Base-by-base conservation (phyloP, 2,113 vertebrate genomes). In the Brachypodius melanocephalos region DNA sequence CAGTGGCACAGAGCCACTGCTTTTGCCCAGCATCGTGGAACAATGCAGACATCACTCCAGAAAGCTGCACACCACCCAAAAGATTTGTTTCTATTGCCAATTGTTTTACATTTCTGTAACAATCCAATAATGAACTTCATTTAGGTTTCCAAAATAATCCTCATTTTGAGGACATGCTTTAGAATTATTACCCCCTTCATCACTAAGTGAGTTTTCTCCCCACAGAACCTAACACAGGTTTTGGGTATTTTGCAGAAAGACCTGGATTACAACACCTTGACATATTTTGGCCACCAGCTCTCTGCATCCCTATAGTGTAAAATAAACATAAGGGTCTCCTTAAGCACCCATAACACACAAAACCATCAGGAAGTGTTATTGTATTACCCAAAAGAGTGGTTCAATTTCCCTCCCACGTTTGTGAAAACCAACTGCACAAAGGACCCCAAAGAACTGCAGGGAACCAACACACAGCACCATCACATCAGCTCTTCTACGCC, bases 1-100 rank as follows among this genome's bases (percentile, higher is more conserved):
- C 61, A 32, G 38, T 38, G 38, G 26, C 8, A 2, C 6, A 58
- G n/a, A 49, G 18, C 51, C 46, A 8, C 31, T n/a, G 75, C 29
- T 61, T 48, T 43, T 34, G 22, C 58, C 6, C 0, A 28, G 45
- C 18, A 17, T 1, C 25, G 43, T 63, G 34, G 34, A 91, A 36
- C 68, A 19, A 42, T 0, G 13, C 2, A 46, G 38, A 49, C 22
- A 7, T 0, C 32, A 87, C 73, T 77, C 34, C 58, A 73, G 76
- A 62, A 84, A 65, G 65, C 31, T 67, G 69, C 43, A 49, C 58
- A 26, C 25, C 43, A 55, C 11, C 5, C 26, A 15, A 31, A 90
- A 38, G 21, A 59, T 22, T 62, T 0, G 0, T 10, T 48, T 63
- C 66, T 65, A 52, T 6, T 42, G 28, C 26, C 0, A 0, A 19